Evolutionary conservation across 2,113 vertebrate species (phyloP).

Genomic region (Mohoua ochrocephala): DNA sequence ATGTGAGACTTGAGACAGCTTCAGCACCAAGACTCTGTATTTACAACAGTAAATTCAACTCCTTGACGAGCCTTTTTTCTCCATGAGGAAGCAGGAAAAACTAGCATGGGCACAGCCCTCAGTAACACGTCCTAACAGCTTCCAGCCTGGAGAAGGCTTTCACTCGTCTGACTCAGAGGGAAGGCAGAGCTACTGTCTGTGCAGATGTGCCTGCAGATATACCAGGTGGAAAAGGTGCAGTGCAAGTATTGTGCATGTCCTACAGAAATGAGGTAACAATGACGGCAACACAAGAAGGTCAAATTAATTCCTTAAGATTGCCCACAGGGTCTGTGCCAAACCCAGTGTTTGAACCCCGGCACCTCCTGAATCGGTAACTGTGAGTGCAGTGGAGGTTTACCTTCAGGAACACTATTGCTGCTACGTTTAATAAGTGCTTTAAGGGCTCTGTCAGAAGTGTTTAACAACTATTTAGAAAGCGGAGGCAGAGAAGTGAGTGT

Average conservation of each 20-base stretch:
- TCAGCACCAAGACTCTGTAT: not conserved
- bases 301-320: not conserved
- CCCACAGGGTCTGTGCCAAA: not conserved
- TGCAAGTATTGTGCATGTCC: not conserved
- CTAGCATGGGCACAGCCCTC: not conserved
- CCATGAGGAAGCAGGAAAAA: not conserved
- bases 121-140: not conserved
- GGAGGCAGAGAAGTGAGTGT: not conserved
- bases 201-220: not conserved
- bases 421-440: not conserved
- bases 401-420: not conserved
- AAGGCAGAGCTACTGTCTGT: not conserved
- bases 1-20: not conserved
- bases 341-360: accelerated
- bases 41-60: not conserved
- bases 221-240: not conserved
- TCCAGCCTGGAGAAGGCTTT: not conserved
- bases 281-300: not conserved
- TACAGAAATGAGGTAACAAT: not conserved
- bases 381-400: not conserved
- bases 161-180: not conserved
- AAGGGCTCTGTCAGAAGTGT: not conserved
- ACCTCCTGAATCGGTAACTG: not conserved
- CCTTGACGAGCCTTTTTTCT: not conserved
- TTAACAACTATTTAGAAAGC: not conserved